phyloP scores from a whole-genome alignment of 1,140 invertebrate genomes.

The Drosophila varians region DNA sequence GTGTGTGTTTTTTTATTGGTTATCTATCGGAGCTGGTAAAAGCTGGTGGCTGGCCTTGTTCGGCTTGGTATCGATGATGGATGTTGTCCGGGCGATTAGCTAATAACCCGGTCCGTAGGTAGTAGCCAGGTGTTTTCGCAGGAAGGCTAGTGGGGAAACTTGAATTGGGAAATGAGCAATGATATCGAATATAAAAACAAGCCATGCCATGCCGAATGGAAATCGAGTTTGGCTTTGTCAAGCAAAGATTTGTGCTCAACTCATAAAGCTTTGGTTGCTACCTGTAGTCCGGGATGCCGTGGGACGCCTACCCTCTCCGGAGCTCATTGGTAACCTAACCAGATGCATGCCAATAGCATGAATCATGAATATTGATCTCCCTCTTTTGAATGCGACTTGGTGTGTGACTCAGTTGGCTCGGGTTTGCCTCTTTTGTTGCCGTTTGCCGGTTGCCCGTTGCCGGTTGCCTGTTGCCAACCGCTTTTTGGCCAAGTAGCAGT shows the following conservation, averaged over 20 bases:
- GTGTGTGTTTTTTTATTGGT: conserved; percentile 11
- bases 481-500: conserved; percentile 37
- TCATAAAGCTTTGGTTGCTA: conserved; percentile 20
- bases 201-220: conserved; percentile 1
- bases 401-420: conserved; percentile 49
- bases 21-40: conserved; percentile 24
- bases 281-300: conserved; percentile 6
- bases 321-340: conserved; percentile 35
- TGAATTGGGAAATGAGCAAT: conserved; percentile 22
- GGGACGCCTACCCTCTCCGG: background rate
- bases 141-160: no score
- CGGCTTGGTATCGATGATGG: conserved; percentile 48
- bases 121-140: conserved; percentile 18
- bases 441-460: no score
- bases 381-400: conserved; percentile 21
- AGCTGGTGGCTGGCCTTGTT: no score
- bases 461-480: conserved; percentile 21
- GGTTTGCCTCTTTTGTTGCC: conserved; percentile 18
- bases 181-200: background rate
- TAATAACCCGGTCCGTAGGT: conserved; percentile 9
- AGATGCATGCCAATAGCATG: conserved; percentile 65
- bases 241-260: conserved; percentile 30
- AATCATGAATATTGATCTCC: conserved; percentile 63
- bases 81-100: conserved; percentile 39
- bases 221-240: conserved; percentile 30